Base-by-base conservation (phyloP, 2,888 invertebrate species). In the Ectropis crepuscularia region DNA sequence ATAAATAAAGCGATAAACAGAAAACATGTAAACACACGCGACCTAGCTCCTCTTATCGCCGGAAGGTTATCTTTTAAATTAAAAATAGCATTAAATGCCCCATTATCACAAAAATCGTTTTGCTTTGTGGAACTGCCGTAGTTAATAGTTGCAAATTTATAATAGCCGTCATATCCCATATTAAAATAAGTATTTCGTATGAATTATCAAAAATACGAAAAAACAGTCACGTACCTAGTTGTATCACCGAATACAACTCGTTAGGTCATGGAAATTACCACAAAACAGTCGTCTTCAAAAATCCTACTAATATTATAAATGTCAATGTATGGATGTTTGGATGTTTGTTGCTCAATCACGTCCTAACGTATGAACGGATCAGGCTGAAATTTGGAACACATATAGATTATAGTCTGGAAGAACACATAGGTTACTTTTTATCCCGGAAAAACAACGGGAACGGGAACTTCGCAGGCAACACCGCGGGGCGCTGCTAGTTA, bases 41-140 rank as follows among this genome's bases (percentile, higher is more conserved):
- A 57, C 48, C 51, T 62, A 53, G 57, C 57, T 12, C 37, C 46
- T 38, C 45, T 48, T 64, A 64, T 64, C 51, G 12, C 36, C n/a
- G 49, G 41, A 57, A 59, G 60, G 55, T 64, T 64, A 64, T 64
- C 60, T 54, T 28, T 11, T 43, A 43, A 28, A 51, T 57, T 57
- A 60, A 48, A 53, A 59, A 54, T 64, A 64, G 55, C 41, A 47
- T n/a, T n/a, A 43, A 16, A 28, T 47, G 51, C 45, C 37, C 45
- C 38, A 54, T 37, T 60, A 58, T 50, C 45, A 43, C 48, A 12
- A 37, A 46, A 47, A 60, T 41, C 38, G 41, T 41, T 47, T 39
- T 28, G 41, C 28, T 28, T 10, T 6, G 6, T 37, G 11, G 6
- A 53, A n/a, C 12, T 6, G 37, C 4, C 37, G 48, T 10, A 48